Percentiles rank a stretch among this genome's conserved stretches.
phyloP scores from a whole-genome alignment of 2,113 vertebrate genomes.

The Takifugu flavidus region DNA sequence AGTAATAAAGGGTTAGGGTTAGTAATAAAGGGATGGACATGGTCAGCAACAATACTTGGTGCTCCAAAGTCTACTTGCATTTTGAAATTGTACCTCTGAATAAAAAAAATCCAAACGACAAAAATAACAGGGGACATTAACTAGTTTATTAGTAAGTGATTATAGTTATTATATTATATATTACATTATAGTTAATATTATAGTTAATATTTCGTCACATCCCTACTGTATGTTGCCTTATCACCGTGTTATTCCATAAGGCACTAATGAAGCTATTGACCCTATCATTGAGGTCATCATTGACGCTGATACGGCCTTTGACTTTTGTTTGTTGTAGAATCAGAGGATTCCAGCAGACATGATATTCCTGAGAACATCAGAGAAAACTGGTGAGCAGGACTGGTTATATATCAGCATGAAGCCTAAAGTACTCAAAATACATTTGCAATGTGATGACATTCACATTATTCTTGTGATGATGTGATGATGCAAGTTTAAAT shows the following conservation, averaged over 20 bases:
- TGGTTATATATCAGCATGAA: conserved; percentile 14
- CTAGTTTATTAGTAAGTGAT: too few species aligned
- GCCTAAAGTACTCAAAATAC: not conserved
- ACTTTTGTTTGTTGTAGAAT: conserved; percentile 58
- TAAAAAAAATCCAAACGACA: too few species aligned
- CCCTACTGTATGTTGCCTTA: not conserved
- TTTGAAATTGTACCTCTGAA: too few species aligned
- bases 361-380: conserved; percentile 76
- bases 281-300: conserved; percentile 60
- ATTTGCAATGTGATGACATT: conserved; percentile 31
- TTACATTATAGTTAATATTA: too few species aligned
- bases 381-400: conserved; percentile 71
- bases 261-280: conserved; percentile 49
- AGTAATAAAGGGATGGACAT: too few species aligned
- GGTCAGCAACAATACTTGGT: too few species aligned
- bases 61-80: too few species aligned
- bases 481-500: conserved; percentile 49
- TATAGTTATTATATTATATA: too few species aligned
- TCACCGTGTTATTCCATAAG: conserved; percentile 1
- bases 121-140: too few species aligned
- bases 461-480: conserved; percentile 38
- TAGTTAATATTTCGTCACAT: not conserved
- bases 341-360: conserved; percentile 80
- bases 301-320: conserved; percentile 28
- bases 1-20: too few species aligned